A percentile compares a stretch with the other conserved stretches of the same genome.
phyloP scores from a whole-genome alignment of 2,113 vertebrate genomes.

The Brachyhypopomus occidentalis region DNA sequence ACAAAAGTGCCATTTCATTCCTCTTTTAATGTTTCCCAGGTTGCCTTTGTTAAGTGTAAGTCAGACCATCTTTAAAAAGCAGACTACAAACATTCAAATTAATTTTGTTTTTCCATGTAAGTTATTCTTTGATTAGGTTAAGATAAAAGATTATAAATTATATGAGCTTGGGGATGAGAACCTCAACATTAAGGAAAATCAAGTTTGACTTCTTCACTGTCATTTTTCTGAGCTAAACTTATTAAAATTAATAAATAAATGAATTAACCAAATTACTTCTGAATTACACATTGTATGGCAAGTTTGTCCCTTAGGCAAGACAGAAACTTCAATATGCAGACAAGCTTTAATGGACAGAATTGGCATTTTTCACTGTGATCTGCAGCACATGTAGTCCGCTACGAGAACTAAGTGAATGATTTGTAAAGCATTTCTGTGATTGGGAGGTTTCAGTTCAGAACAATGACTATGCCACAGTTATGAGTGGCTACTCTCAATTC shows the following conservation, averaged over 20 bases:
- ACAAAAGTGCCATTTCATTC: slow-evolving; percentile 25
- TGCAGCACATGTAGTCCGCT: neutral
- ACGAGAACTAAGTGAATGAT: neutral
- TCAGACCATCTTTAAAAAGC: neutral
- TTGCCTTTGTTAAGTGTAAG: slow-evolving; percentile 46
- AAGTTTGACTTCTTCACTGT: neutral
- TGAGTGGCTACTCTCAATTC: neutral
- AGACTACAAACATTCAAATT: neutral
- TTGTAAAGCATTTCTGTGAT: neutral
- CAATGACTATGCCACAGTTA: neutral
- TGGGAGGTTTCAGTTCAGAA: neutral
- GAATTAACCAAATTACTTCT: neutral
- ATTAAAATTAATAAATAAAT: neutral
- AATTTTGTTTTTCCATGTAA: neutral
- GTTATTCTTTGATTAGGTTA: neutral
- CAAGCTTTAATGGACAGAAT: neutral
- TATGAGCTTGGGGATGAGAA: neutral
- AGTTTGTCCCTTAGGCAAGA: neutral
- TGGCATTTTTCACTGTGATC: neutral
- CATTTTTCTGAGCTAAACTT: neutral
- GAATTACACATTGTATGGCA: neutral
- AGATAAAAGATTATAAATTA: neutral
- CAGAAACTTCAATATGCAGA: neutral
- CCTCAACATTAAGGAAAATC: neutral
- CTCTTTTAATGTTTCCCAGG: slow-evolving; percentile 61